phyloP scores from a whole-genome alignment of 2,888 invertebrate species.

The Leptinotarsa rubiginosa region DNA sequence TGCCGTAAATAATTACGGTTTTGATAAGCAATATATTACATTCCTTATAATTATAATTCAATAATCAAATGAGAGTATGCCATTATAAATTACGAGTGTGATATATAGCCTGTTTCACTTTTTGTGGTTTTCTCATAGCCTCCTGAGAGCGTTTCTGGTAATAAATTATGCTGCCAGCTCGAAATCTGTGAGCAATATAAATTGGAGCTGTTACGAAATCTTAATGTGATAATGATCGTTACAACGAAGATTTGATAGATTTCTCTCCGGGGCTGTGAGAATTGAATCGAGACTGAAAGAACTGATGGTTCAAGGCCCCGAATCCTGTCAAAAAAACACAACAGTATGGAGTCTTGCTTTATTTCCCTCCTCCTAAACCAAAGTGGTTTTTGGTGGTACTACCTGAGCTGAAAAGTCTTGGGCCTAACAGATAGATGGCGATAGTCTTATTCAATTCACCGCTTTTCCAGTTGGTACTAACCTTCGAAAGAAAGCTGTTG shows the following conservation, averaged over 20 bases:
- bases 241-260: neutral
- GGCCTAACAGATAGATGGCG: no score
- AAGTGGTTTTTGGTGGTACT: no score
- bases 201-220: slow-evolving; percentile 16
- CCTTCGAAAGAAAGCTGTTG: no score
- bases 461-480: no score
- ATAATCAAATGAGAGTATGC: slow-evolving; percentile 33
- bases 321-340: no score
- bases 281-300: neutral
- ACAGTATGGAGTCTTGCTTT: no score
- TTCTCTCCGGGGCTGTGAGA: slow-evolving; percentile 15
- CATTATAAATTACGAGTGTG: slow-evolving; percentile 23
- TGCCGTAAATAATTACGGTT: slow-evolving; percentile 36
- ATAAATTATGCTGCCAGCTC: slow-evolving; percentile 6
- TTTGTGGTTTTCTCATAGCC: slow-evolving; percentile 24
- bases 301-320: neutral
- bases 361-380: no score
- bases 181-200: slow-evolving; percentile 19
- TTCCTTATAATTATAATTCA: slow-evolving; percentile 30
- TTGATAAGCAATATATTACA: slow-evolving; percentile 26
- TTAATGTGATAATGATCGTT: slow-evolving; percentile 17
- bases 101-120: slow-evolving; percentile 33
- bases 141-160: slow-evolving; percentile 12
- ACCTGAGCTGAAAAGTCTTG: no score
- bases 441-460: no score